Evolutionary conservation across 92 coral and sea anemone genomes (phyloP), one percentile per base, ranked within the genome.

Genomic region (Epizoanthus scotinus): DNA sequence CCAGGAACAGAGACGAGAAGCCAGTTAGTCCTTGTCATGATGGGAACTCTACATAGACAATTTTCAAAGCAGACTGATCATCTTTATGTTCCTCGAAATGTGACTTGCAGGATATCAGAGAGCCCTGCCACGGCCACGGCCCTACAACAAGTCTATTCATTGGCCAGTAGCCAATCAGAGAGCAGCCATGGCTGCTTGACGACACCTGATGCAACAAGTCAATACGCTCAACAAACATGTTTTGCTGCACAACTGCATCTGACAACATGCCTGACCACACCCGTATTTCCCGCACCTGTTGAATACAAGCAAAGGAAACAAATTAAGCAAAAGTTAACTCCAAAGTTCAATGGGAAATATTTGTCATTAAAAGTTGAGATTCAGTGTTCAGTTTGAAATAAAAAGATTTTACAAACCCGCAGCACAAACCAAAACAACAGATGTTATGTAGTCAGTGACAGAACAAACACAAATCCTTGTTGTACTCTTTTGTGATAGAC

Each of bases 51-150:
- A 92, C 84, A 22, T 63, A 64, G 28, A 92, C 90, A 75, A 91
- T 90, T 26, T 79, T 71, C 73, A 92, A 73, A 50, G 88, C 88
- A 40, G 90, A 82, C 47, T 67, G 72, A 55, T 87, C 79, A 20
- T 87, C 84, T 79, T 70, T 29, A 73, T 71, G 85, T 70, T 85
- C 91, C 56, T 90, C 94, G 21, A 93, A 67, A 63, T 93, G 91
- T 66, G 97, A 93, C 1, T 85, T 77, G 56, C 94, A 93, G 12
- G 94, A 84, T 24, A 87, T 90, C 31, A 93, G 62, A 0, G 94
- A 93, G 0, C 92, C 97, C 73, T 93, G 92, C 97, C 97, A 93
- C 4, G 97, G 97, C 97, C 97, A 93, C 13, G 94, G 94, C 14
- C 97, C 97, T 12, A 93, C 85, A 55, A 81, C 91, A 2, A 93